phyloP scores from a whole-genome alignment of 2,888 invertebrate species.

The Drosophila pseudotakahashii region DNA sequence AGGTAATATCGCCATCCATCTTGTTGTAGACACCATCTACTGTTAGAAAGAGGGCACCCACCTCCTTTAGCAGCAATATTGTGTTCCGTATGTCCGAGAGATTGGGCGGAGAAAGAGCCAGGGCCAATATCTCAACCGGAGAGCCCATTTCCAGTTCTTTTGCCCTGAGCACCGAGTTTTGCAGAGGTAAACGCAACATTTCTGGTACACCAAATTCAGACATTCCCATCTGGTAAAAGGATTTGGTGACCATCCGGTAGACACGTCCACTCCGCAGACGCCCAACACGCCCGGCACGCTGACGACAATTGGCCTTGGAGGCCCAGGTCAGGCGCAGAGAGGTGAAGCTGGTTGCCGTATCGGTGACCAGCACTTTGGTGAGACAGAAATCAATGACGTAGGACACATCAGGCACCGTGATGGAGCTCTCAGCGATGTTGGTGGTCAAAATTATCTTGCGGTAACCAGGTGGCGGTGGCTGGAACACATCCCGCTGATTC shows the following conservation, averaged over 20 bases:
- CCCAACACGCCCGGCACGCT: slow-evolving; percentile 95
- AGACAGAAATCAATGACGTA: slow-evolving; percentile 98
- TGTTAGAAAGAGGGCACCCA: slow-evolving; percentile 91
- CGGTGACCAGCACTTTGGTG: slow-evolving; percentile 92
- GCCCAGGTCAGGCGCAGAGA: slow-evolving; percentile 93
- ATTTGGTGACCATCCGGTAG: slow-evolving; percentile 90
- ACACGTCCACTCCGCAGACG: slow-evolving; percentile 93
- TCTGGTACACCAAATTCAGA: slow-evolving; percentile 88
- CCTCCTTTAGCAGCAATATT: slow-evolving; percentile 92
- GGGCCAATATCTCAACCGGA: slow-evolving; percentile 90
- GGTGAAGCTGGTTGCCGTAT: slow-evolving; percentile 88
- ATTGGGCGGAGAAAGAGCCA: slow-evolving; percentile 95
- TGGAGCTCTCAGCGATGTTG: slow-evolving; percentile 96
- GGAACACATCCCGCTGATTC: slow-evolving; percentile 88
- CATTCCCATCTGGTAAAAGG: slow-evolving; percentile 87
- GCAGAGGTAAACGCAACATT: slow-evolving; percentile 92
- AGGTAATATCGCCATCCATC: slow-evolving; percentile 94
- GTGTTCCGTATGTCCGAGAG: slow-evolving; percentile 92
- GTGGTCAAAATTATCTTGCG: slow-evolving; percentile 95
- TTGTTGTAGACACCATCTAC: slow-evolving; percentile 85
- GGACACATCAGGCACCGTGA: slow-evolving; percentile 94
- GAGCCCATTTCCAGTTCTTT: slow-evolving; percentile 94
- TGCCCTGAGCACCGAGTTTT: slow-evolving; percentile 90
- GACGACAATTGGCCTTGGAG: slow-evolving; percentile 94
- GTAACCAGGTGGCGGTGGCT: slow-evolving; percentile 69